phyloP scores from a whole-genome alignment of 1,140 invertebrate species.

The Ostrea denselamellosa region DNA sequence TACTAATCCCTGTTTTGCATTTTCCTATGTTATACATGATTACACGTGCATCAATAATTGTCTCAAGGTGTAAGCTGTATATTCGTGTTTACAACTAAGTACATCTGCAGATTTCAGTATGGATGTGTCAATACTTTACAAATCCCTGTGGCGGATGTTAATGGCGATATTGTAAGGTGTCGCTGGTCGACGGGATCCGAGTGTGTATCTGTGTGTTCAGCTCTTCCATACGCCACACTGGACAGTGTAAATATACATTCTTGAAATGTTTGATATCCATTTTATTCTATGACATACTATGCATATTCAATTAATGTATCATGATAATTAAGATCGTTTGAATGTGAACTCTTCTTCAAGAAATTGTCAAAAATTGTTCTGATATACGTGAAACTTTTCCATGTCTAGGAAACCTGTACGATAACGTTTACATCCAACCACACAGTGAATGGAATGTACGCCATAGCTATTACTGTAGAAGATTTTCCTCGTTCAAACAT shows the following conservation, averaged over 20 bases:
- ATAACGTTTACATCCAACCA: slow-evolving; percentile 43
- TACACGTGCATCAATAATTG: no score
- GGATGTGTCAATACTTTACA: slow-evolving; percentile 51
- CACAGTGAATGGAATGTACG: slow-evolving; percentile 25
- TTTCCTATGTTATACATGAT: no score
- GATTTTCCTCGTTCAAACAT: slow-evolving; percentile 58
- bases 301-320: no score
- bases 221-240: slow-evolving; percentile 54
- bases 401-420: slow-evolving; percentile 52
- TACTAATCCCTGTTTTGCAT: no score
- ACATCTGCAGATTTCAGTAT: slow-evolving; percentile 52
- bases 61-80: no score
- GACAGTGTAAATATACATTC: slow-evolving; percentile 52
- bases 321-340: no score
- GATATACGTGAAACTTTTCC: background rate
- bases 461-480: slow-evolving; percentile 59
- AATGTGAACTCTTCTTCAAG: no score
- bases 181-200: slow-evolving; percentile 54
- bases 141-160: slow-evolving; percentile 57
- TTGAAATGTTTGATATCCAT: no score
- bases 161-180: slow-evolving; percentile 59
- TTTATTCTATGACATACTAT: no score
- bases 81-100: background rate
- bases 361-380: no score
- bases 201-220: slow-evolving; percentile 54